phyloP scores from a whole-genome alignment of 2,888 invertebrate genomes.

The Halictus quadricinctus region DNA sequence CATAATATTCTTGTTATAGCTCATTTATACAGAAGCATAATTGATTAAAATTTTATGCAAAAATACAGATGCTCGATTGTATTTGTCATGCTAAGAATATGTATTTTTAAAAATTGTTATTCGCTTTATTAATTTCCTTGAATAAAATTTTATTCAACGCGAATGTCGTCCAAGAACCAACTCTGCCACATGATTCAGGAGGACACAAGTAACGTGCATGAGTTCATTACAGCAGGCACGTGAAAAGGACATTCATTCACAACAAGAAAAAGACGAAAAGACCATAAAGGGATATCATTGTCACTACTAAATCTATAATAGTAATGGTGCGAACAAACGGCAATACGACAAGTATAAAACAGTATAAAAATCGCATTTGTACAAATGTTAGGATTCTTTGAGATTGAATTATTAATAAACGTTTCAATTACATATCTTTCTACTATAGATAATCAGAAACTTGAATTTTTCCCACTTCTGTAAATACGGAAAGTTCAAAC shows the following conservation, averaged over 20 bases:
- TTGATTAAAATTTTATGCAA: too few relatives aligned
- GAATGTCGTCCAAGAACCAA: neutral
- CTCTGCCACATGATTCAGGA: neutral
- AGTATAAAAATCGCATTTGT: constrained; percentile 41
- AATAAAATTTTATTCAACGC: neutral
- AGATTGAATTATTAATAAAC: constrained; percentile 3
- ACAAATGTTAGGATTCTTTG: neutral
- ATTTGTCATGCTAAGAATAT: neutral
- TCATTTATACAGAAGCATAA: neutral
- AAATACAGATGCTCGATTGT: neutral
- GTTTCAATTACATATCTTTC: neutral
- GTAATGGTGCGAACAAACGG: constrained; percentile 47
- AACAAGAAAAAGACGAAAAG: constrained; percentile 6
- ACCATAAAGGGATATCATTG: constrained; percentile 4
- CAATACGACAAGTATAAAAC: constrained; percentile 23
- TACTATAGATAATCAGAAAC: neutral
- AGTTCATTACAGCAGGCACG: constrained; percentile 30
- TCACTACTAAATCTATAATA: constrained; percentile 47
- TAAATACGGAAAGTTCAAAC: too few relatives aligned
- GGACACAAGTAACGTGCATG: neutral
- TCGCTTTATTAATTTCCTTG: neutral
- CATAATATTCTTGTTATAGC: neutral
- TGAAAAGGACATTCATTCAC: constrained; percentile 11
- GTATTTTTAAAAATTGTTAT: neutral
- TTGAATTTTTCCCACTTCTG: too few relatives aligned